These are phyloP conservation scores for Procavia capensis DNA, from an alignment of 2,113 vertebrate species.

Conservation along the genomic window DNA sequence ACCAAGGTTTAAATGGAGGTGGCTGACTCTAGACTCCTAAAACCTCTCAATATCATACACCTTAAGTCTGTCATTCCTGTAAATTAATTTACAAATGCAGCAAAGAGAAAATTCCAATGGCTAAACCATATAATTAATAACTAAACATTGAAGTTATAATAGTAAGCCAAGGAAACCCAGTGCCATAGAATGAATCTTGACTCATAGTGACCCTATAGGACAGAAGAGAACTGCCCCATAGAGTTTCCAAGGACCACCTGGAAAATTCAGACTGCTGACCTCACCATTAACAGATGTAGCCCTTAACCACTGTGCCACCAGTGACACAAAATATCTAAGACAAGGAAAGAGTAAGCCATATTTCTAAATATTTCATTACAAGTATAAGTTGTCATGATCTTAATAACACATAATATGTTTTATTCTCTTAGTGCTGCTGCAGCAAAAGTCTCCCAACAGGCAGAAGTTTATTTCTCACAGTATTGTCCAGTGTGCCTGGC, in stretches of 20 bases:
- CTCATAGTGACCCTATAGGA: too few relatives aligned
- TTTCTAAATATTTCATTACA: background rate
- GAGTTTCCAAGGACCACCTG: too few relatives aligned
- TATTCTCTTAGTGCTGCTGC: background rate
- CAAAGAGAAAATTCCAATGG: background rate
- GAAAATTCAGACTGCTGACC: too few relatives aligned
- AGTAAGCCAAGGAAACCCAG: too few relatives aligned
- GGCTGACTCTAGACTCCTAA: background rate
- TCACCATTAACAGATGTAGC: too few relatives aligned
- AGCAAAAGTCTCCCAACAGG: background rate
- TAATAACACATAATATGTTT: background rate
- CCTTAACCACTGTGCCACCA: too few relatives aligned
- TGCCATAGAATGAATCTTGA: too few relatives aligned
- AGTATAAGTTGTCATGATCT: background rate
- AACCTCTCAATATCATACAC: rapidly evolving
- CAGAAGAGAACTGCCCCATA: too few relatives aligned
- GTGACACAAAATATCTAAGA: background rate
- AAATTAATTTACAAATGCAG: background rate
- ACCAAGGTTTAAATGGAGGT: background rate
- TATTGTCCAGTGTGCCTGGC: too few relatives aligned
- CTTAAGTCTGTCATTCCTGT: background rate
- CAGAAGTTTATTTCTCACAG: background rate
- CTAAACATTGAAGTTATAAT: background rate
- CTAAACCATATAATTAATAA: background rate
- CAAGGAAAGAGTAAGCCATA: background rate